Evolutionary conservation across 37 sponge, comb jelly and placozoan species (phyloP).

Genomic region (Ianthella basta): DNA sequence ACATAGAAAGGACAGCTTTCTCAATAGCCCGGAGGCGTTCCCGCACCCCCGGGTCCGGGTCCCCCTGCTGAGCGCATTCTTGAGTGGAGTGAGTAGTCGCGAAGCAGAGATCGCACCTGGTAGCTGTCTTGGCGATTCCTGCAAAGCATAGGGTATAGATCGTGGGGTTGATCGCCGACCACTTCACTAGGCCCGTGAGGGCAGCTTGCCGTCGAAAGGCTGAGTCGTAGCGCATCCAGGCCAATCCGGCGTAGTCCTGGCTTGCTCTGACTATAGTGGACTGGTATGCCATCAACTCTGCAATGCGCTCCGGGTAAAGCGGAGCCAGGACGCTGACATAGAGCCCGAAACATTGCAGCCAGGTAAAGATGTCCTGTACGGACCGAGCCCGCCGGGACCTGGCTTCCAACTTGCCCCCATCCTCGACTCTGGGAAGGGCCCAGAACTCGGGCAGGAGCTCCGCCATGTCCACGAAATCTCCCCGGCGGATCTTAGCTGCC

Average conservation of each 20-base stretch:
- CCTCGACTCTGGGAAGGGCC: neutral
- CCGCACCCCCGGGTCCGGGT: neutral
- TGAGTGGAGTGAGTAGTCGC: neutral
- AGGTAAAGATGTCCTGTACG: constrained; percentile 52
- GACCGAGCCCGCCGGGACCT: neutral
- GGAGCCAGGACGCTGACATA: constrained; percentile 11
- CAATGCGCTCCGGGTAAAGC: constrained; percentile 2
- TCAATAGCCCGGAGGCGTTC: neutral
- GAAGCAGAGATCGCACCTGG: constrained; percentile 16
- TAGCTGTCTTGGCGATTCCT: constrained; percentile 3
- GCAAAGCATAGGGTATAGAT: constrained; percentile 43
- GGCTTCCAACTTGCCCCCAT: neutral
- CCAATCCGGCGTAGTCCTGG: constrained; percentile 26
- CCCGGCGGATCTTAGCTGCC: neutral
- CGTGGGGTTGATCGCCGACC: constrained; percentile 45
- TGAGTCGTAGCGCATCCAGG: constrained; percentile 37
- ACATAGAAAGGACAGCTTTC: neutral
- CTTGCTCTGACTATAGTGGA: constrained; percentile 32
- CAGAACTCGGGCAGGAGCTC: neutral
- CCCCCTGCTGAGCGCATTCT: neutral
- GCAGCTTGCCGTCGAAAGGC: constrained; percentile 60
- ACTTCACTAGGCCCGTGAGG: neutral
- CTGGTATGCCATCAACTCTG: constrained; percentile 46
- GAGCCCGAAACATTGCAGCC: constrained; percentile 50
- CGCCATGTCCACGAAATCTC: neutral